Evolutionary conservation across 2,113 vertebrate genomes (phyloP), one percentile per base, ranked within the genome.

Genomic region (Microtus ochrogaster): DNA sequence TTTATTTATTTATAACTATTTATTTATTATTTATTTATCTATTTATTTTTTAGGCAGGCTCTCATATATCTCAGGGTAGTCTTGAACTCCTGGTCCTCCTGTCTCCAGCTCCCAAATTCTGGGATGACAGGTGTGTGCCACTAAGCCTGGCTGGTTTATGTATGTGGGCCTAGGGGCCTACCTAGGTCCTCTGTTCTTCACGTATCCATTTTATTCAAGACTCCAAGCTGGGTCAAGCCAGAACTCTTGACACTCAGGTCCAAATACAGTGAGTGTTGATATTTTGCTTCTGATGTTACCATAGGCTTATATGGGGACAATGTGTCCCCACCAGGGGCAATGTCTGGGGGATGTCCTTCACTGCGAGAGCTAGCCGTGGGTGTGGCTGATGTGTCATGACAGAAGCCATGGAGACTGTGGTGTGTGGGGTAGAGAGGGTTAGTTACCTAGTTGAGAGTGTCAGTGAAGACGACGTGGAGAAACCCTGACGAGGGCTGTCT

Each of bases 241-340:
- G 26, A 26, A 28, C 16, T 76, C 49, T 61, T 61, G 19, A 66
- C 21, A 7, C 7, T 30, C 41, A 9, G 21, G 22, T 52, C 41
- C 74, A 22, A 33, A 55, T 4, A 26, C 8, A 30, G 28, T 0
- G 6, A 41, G 22, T 1, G 22, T 33, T 63, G 7, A 10, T 24
- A 7, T 39, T 3, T 3, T 21, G 28, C 14, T 7, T 26, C 58
- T 73, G 7, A 9, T 2, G 0, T 70, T 5, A 17, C 49, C 58
- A 1, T 3, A 5, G 22, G 2, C 86, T 26, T 3, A 0, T 47
- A 47, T 6, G 28, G 14, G 77, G 61, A 33, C 7, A 7, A 0
- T 36, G 21, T 65, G 39, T 44, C 36, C 41, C 84, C 66, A 77
- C 5, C 14, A 41, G 58, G 36, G 63, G 58, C 81, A 49, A 33